phyloP scores from a whole-genome alignment of 2,113 vertebrate genomes.

The Thinocorus orbignyianus region DNA sequence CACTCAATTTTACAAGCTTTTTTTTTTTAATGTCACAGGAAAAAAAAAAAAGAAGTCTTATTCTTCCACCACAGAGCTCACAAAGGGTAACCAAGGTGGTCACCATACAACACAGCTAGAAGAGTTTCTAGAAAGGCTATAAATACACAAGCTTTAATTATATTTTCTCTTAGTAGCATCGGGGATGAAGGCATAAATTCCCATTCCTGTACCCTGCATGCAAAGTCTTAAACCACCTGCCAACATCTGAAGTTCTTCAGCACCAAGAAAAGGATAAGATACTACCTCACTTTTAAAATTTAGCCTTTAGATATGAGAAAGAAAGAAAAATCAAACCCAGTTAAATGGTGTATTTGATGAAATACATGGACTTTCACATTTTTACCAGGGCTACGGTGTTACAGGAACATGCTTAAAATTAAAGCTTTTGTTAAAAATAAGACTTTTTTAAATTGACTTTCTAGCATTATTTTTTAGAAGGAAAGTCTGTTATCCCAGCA shows the following conservation, averaged over 20 bases:
- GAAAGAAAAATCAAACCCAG: neutral
- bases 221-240: neutral
- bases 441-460: neutral
- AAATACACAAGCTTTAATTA: conserved; percentile 41
- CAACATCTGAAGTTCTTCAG: neutral
- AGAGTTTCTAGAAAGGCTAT: neutral
- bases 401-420: neutral
- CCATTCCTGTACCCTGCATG: neutral
- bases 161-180: neutral
- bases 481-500: neutral
- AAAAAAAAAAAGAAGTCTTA: neutral
- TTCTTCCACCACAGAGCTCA: neutral
- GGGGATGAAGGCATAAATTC: neutral
- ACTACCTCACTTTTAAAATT: neutral
- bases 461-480: neutral
- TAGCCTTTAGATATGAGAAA: neutral
- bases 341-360: neutral
- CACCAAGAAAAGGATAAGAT: neutral
- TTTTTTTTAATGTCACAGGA: neutral
- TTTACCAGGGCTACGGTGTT: neutral
- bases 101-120: neutral
- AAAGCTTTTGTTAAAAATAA: neutral
- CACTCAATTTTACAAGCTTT: conserved; percentile 30
- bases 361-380: neutral
- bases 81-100: neutral